Percentiles rank a stretch among this genome's conserved stretches.
These are phyloP conservation scores for Myotis pilosus DNA, from an alignment of 2,797 vertebrate genomes.

Conservation along the genomic window DNA sequence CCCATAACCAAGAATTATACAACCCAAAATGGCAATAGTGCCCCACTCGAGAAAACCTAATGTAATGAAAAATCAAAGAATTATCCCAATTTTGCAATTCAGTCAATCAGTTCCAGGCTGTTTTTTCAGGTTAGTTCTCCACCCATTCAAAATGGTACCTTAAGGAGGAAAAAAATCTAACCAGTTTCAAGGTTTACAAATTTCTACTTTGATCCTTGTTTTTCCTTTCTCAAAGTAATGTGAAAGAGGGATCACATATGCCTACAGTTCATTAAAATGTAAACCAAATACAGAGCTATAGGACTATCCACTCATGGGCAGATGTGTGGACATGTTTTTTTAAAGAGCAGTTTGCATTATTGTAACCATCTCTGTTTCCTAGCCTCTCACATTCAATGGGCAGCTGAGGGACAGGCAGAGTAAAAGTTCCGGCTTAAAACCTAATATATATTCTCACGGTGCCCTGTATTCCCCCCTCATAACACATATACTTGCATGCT, in stretches of 20 bases:
- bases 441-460: background rate
- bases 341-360: background rate
- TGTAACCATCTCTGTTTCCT: background rate
- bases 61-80: background rate
- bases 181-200: background rate
- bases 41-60: background rate
- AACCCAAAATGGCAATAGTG: background rate
- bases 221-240: background rate
- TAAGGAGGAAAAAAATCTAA: background rate
- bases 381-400: background rate
- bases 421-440: background rate
- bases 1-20: background rate
- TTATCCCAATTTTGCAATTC: background rate
- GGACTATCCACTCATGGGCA: background rate
- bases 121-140: background rate
- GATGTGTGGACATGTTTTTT: background rate
- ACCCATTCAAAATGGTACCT: background rate
- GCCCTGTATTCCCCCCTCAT: too few species aligned
- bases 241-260: background rate
- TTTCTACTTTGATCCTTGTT: background rate
- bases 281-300: background rate
- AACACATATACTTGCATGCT: too few species aligned
- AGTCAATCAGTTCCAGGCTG: background rate
- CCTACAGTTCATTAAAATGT: background rate
- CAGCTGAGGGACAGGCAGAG: background rate